Percentiles rank a stretch among this genome's conserved stretches.
Evolutionary conservation across 2,888 invertebrate genomes (phyloP).

Genomic region (Eristalis intricaria): DNA sequence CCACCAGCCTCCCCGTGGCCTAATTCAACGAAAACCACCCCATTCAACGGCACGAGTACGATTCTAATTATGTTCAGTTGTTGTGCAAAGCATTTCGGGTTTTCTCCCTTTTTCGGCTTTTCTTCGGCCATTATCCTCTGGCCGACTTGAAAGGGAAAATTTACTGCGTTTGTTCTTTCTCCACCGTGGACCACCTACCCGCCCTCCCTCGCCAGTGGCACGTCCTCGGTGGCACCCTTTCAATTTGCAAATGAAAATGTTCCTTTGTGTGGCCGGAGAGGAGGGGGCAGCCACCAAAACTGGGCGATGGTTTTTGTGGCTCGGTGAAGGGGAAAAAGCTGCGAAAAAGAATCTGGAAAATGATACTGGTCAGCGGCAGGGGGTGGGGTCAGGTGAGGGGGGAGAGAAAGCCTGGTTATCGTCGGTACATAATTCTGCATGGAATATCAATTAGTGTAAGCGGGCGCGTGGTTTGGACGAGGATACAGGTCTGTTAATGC

Average conservation of each 20-base stretch:
- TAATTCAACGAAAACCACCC: not conserved
- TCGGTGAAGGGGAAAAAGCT: not conserved
- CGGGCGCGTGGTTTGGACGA: not conserved
- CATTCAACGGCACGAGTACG: not conserved
- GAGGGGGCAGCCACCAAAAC: not conserved
- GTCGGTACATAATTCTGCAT: not conserved
- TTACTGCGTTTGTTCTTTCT: constrained; percentile 3
- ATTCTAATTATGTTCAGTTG: constrained; percentile 12
- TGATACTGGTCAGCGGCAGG: not conserved
- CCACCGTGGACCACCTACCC: not conserved
- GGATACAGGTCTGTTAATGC: not conserved
- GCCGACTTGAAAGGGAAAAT: constrained; percentile 22
- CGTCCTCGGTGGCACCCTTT: not conserved
- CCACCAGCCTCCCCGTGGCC: not conserved
- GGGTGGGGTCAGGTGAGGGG: not conserved
- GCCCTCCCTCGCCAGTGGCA: not conserved
- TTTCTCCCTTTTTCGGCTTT: not conserved
- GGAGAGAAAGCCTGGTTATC: not conserved
- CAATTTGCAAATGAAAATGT: constrained; percentile 45
- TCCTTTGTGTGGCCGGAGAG: not conserved
- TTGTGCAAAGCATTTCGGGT: not conserved
- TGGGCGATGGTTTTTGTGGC: not conserved
- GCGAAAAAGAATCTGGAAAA: not conserved
- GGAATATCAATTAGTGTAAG: not conserved
- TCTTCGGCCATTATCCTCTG: constrained; percentile 2